These are phyloP conservation scores for Proteles cristata DNA, from an alignment of 2,113 vertebrate genomes.

Conservation along the genomic window DNA sequence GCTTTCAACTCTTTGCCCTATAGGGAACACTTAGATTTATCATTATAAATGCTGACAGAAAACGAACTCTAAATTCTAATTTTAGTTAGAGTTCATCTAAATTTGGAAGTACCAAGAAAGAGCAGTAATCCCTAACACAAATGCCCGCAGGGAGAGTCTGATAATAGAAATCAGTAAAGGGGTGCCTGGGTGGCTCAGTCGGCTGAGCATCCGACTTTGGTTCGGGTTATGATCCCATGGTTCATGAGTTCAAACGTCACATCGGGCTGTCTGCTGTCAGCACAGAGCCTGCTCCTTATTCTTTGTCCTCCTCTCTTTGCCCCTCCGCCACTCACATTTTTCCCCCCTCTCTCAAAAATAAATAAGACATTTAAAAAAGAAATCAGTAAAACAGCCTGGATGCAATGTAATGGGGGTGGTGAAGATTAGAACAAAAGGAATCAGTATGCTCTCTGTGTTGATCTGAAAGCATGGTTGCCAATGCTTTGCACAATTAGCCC, in stretches of 20 bases:
- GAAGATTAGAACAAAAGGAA: background rate
- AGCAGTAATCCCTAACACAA: background rate
- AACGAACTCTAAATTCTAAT: background rate
- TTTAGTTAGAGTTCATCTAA: background rate
- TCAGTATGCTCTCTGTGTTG: background rate
- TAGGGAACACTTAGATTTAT: background rate
- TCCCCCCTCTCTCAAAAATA: too few relatives aligned
- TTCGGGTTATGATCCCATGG: too few relatives aligned
- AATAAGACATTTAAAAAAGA: background rate
- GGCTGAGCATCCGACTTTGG: too few relatives aligned
- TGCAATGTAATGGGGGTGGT: background rate
- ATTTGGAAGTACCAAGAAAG: background rate
- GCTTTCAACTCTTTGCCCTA: background rate
- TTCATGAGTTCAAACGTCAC: too few relatives aligned
- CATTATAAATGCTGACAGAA: background rate
- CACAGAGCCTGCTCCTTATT: too few relatives aligned
- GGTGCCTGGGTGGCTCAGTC: too few relatives aligned
- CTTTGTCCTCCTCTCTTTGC: too few relatives aligned
- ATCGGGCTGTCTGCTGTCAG: too few relatives aligned
- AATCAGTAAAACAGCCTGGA: background rate
- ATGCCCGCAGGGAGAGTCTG: background rate
- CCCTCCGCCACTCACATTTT: too few relatives aligned
- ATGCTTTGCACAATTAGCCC: background rate
- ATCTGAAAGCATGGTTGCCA: slow-evolving; percentile 2
- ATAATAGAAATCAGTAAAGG: background rate